Percentiles rank a stretch among this genome's conserved stretches.
Evolutionary conservation across 2,888 invertebrate species (phyloP).

Genomic region (Leptinotarsa haldemani): DNA sequence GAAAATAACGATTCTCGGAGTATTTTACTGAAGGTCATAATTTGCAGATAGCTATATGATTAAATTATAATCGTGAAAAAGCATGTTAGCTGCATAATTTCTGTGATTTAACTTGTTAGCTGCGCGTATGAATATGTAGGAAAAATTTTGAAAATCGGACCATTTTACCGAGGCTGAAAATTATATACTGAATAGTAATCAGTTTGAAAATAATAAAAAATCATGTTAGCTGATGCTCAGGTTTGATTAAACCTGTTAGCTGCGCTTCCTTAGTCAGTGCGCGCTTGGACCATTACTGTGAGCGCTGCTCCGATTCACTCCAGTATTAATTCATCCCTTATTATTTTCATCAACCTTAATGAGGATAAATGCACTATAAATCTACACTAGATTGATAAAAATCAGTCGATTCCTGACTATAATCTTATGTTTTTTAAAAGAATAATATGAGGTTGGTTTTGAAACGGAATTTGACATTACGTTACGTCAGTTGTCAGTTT

Average conservation of each 20-base stretch:
- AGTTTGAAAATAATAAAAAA: conserved; percentile 21
- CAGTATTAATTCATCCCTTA: not conserved
- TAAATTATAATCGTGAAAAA: conserved; percentile 1
- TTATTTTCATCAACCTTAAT: conserved; percentile 11
- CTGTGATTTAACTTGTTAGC: conserved; percentile 16
- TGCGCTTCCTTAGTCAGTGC: conserved; percentile 15
- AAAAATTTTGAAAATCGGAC: conserved; percentile 17
- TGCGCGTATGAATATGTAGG: conserved; percentile 14
- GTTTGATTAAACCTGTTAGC: conserved; percentile 14
- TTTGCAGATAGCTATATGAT: conserved; percentile 1
- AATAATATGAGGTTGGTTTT: too few relatives aligned
- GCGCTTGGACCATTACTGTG: conserved; percentile 14
- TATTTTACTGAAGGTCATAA: not conserved
- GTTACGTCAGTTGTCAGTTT: too few relatives aligned
- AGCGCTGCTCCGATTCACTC: conserved; percentile 18
- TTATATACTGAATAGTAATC: conserved; percentile 21
- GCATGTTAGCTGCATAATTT: conserved; percentile 6
- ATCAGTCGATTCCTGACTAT: conserved; percentile 16
- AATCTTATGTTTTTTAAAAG: not conserved
- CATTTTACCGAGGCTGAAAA: conserved; percentile 15
- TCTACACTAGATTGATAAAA: conserved; percentile 16
- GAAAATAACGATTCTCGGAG: conserved; percentile 2
- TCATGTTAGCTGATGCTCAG: conserved; percentile 16
- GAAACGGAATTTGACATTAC: too few relatives aligned
- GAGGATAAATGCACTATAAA: conserved; percentile 19